Evolutionary conservation across 2,888 invertebrate genomes (phyloP), one percentile per base, ranked within the genome.

Genomic region (Epinotia ramella): DNA sequence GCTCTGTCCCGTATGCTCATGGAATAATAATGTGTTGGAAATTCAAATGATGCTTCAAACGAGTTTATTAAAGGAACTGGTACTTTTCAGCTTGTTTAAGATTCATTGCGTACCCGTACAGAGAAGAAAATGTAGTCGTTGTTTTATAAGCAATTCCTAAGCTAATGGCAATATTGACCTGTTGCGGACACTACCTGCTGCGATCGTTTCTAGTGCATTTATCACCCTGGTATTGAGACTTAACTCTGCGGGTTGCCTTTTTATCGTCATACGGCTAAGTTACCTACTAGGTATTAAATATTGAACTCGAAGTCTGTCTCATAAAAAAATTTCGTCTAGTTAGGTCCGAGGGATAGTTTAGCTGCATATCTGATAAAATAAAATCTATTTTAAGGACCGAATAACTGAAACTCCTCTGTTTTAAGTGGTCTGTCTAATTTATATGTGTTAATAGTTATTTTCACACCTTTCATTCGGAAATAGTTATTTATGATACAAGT

Each of bases 131-230:
- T 87, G 83, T 85, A 86, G 84, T 84, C 82, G 82, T 86, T 84
- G 80, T 83, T 81, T 83, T 80, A 77, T 79, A 77, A 78, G 73
- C 80, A 80, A 82, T 84, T 84, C 80, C 62, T 76, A 83, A 79
- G 81, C 81, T 84, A 84, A 87, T 84, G 80, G 81, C 82, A 78
- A 80, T 84, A 83, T 86, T 84, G 82, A 86, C 82, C 85, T 84
- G 81, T 80, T 80, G 82, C 79, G 80, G 78, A 82, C 73, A 79
- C 77, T 74, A 76, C 88, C 87, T 82, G 84, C 85, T 87, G 88
- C 69, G 86, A 84, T 73, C 81, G 79, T 80, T 84, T 84, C 83
- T 83, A 81, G 80, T 83, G 83, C 86, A 87, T 86, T 88, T 87
- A 88, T 89, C 79, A 84, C 82, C 75, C 56, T 77, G 70, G 80